Evolutionary conservation across 2,797 vertebrate species (phyloP).

Genomic region (Pangasius mekongensis): DNA sequence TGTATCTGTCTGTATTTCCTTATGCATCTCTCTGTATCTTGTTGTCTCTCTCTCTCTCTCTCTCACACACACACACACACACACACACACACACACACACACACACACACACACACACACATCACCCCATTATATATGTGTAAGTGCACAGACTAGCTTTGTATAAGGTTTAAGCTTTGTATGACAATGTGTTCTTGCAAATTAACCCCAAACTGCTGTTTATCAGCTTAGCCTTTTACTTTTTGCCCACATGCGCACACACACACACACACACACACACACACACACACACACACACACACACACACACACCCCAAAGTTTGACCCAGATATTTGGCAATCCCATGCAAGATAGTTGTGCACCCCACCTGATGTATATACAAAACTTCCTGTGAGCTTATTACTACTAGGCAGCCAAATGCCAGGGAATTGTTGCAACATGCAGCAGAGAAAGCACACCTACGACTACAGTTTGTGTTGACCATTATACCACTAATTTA

Average conservation of each 20-base stretch:
- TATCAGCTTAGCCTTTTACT: background rate
- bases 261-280: constrained; percentile 3
- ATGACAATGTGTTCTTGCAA: background rate
- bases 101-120: no score
- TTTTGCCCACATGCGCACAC: background rate
- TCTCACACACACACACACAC: background rate
- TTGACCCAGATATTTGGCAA: background rate
- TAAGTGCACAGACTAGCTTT: background rate
- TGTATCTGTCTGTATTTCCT: background rate
- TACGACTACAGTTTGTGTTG: background rate
- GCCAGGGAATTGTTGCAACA: background rate
- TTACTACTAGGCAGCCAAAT: background rate
- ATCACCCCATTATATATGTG: background rate
- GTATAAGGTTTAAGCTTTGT: background rate
- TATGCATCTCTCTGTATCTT: background rate
- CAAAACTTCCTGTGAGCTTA: background rate
- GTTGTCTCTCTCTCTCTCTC: background rate
- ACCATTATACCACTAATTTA: background rate
- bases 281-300: background rate
- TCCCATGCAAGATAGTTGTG: background rate
- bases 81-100: no score
- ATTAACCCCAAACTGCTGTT: background rate
- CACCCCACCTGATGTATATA: background rate
- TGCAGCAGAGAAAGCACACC: background rate
- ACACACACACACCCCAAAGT: background rate